Conservation (phyloP, 2,888 invertebrate genomes). For the Thymelicus sylvestris region DNA sequence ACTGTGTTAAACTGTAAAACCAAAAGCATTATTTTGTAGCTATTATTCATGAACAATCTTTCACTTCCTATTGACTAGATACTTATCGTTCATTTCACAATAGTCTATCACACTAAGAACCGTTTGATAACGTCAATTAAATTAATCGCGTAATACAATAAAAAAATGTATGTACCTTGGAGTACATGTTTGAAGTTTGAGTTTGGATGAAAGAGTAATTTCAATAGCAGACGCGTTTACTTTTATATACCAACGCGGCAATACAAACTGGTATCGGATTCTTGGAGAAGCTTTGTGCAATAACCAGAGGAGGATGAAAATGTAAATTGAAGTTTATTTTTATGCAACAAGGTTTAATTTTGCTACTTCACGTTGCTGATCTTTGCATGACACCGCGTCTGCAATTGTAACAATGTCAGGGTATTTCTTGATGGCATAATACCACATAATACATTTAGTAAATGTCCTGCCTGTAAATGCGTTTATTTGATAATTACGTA, state of each 20-base stretch:
- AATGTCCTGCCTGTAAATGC: constrained; percentile 2
- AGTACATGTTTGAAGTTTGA: constrained; percentile 65
- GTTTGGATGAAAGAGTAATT: constrained; percentile 66
- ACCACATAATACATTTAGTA: constrained; percentile 37
- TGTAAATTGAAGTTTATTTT: constrained; percentile 46
- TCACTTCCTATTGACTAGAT: no score
- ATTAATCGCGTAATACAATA: no score
- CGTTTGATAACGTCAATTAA: no score
- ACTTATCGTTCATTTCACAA: no score
- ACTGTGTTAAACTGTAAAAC: no score
- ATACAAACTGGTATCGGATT: constrained; percentile 68
- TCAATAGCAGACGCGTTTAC: constrained; percentile 61
- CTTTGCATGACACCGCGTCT: constrained; percentile 42
- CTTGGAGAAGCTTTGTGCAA: constrained; percentile 59
- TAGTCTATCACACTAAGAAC: no score
- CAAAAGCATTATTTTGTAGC: no score
- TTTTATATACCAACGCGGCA: constrained; percentile 69
- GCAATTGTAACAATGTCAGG: constrained; percentile 58
- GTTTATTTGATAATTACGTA: not conserved
- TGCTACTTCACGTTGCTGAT: constrained; percentile 26
- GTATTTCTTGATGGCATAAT: constrained; percentile 45
- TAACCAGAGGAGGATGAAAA: constrained; percentile 35
- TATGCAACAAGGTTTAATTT: constrained; percentile 42
- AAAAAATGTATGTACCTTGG: constrained; percentile 57
- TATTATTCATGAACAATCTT: no score